Conservation (phyloP, 2,888 invertebrate species). For the Phragmatobia fuliginosa region DNA sequence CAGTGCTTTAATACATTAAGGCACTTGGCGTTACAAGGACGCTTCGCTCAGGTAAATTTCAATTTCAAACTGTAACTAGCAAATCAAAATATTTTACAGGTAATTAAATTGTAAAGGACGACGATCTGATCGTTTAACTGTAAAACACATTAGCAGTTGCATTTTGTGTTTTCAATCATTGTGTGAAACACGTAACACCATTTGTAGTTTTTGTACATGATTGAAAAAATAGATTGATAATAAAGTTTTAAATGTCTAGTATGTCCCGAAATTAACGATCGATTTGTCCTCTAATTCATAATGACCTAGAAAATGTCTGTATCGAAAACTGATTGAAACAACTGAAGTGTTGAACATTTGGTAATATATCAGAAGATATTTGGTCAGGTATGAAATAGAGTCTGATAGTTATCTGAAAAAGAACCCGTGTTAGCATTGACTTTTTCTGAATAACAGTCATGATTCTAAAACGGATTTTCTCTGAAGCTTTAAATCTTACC, state of each 20-base stretch:
- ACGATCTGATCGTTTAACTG: too few species aligned
- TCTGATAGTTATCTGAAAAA: neutral
- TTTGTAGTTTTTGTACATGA: neutral
- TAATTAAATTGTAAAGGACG: neutral
- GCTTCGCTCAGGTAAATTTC: conserved; percentile 47
- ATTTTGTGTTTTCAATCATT: neutral
- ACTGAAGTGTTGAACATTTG: neutral
- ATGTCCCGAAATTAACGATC: neutral
- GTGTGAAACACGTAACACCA: neutral
- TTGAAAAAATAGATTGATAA: neutral
- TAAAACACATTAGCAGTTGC: too few species aligned
- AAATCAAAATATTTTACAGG: neutral
- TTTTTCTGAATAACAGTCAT: too few species aligned
- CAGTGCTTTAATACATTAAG: conserved; percentile 37
- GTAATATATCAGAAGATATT: neutral
- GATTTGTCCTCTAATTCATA: neutral
- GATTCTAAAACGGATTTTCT: too few species aligned
- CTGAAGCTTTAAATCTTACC: too few species aligned
- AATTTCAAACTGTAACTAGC: conserved; percentile 5
- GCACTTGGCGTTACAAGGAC: conserved; percentile 31
- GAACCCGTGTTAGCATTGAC: neutral
- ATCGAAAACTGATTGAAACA: neutral
- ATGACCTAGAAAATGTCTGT: neutral
- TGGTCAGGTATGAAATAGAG: neutral
- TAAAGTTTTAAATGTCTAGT: neutral